Conservation (phyloP, 2,888 invertebrate genomes). For the Phalangium opilio region DNA sequence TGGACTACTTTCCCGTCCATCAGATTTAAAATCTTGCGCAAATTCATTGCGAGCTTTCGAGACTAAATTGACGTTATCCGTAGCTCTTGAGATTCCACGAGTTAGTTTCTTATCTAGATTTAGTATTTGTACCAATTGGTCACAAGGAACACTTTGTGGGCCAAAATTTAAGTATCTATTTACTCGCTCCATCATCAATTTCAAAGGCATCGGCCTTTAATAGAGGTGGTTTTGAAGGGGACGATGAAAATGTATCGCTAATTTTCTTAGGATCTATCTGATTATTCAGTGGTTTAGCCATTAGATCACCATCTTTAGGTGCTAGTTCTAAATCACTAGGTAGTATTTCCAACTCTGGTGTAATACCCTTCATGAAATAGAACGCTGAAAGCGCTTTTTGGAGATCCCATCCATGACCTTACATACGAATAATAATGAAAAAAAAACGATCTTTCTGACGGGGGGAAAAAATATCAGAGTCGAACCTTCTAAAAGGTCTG, state of each 20-base stretch:
- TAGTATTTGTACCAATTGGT: too few species aligned
- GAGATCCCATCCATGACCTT: slow-evolving; percentile 22
- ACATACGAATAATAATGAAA: background rate
- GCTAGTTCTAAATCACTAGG: background rate
- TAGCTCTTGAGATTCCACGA: slow-evolving; percentile 61
- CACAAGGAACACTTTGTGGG: too few species aligned
- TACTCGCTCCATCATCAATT: background rate
- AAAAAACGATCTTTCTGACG: background rate
- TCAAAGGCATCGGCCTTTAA: slow-evolving; percentile 10
- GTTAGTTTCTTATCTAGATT: slow-evolving; percentile 26
- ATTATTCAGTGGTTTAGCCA: too few species aligned
- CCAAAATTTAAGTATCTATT: background rate
- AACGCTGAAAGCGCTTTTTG: slow-evolving; percentile 20
- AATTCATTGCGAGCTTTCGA: slow-evolving; percentile 55
- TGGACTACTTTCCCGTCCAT: slow-evolving; percentile 21
- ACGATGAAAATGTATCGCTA: too few species aligned
- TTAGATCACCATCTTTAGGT: too few species aligned
- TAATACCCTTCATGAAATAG: slow-evolving; percentile 21
- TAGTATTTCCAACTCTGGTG: slow-evolving; percentile 12
- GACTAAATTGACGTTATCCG: slow-evolving; percentile 61
- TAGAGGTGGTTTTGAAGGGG: slow-evolving; percentile 4
- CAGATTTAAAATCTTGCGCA: slow-evolving; percentile 23
- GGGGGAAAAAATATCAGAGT: background rate
- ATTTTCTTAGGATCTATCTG: too few species aligned
- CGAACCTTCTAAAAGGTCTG: slow-evolving; percentile 22